Evolutionary conservation across 1,140 invertebrate genomes (phyloP).

Genomic region (Chrysomallon squamiferum): DNA sequence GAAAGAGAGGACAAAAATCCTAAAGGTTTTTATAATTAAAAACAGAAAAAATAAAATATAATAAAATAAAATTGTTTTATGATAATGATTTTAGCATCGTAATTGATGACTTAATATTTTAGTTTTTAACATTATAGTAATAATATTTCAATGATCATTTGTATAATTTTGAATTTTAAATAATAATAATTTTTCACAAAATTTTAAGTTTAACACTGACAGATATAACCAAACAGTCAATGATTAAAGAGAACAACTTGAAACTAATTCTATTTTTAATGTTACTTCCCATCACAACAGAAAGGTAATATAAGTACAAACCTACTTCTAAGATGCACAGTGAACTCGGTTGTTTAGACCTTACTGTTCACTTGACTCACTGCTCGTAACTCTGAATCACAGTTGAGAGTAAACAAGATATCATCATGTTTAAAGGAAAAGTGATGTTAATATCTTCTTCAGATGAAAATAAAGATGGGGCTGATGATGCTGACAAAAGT

Average conservation of each 20-base stretch:
- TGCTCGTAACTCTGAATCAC: not conserved
- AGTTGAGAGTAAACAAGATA: not conserved
- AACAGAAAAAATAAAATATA: not conserved
- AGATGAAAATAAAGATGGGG: not conserved
- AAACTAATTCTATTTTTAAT: no score
- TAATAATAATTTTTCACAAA: no score
- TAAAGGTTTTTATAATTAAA: not conserved
- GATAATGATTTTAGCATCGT: not conserved
- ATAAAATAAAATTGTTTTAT: not conserved
- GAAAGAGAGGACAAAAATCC: constrained; percentile 11
- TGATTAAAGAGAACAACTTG: no score
- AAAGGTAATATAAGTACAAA: not conserved
- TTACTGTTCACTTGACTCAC: not conserved
- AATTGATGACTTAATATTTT: not conserved
- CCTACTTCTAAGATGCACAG: not conserved
- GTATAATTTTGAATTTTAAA: no score
- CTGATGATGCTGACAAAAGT: constrained; percentile 15
- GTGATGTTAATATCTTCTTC: not conserved
- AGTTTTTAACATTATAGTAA: not conserved
- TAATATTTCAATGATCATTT: no score
- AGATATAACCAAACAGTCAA: no score
- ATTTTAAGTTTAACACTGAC: no score
- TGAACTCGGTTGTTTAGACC: not conserved
- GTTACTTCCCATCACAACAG: no score
- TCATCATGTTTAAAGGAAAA: not conserved